phyloP scores from a whole-genome alignment of 1,140 invertebrate genomes.

The Trinorchestia longiramus region DNA sequence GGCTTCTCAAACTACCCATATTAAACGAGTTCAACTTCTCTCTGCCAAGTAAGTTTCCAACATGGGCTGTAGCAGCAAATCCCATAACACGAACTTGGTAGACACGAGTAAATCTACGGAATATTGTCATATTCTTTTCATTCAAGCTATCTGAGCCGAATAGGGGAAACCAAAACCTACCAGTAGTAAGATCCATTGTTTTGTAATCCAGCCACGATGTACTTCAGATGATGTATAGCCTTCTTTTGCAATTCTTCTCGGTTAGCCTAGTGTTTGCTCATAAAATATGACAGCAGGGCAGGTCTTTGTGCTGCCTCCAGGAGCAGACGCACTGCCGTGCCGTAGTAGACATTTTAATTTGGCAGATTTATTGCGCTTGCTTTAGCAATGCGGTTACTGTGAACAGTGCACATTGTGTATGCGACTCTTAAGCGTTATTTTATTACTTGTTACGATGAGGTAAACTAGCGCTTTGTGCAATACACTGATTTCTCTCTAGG shows the following conservation, averaged over 20 bases:
- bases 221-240: neutral
- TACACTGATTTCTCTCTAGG: neutral
- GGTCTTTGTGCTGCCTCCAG: neutral
- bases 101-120: no score
- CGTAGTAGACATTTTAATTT: slow-evolving; percentile 30
- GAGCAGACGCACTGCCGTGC: neutral
- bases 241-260: neutral
- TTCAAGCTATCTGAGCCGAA: neutral
- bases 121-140: no score
- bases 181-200: neutral
- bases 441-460: neutral
- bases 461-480: neutral
- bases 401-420: neutral
- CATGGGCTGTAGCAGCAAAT: no score
- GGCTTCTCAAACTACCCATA: no score
- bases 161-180: neutral
- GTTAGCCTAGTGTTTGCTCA: neutral
- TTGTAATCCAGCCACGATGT: neutral
- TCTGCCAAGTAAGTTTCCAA: no score
- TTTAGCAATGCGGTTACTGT: neutral
- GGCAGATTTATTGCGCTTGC: neutral
- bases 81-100: no score
- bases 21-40: no score
- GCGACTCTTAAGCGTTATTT: neutral
- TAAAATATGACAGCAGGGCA: neutral